Percentiles rank a stretch among this genome's conserved stretches.
phyloP scores from a whole-genome alignment of 2,797 vertebrate genomes.

The Staurois parvus region DNA sequence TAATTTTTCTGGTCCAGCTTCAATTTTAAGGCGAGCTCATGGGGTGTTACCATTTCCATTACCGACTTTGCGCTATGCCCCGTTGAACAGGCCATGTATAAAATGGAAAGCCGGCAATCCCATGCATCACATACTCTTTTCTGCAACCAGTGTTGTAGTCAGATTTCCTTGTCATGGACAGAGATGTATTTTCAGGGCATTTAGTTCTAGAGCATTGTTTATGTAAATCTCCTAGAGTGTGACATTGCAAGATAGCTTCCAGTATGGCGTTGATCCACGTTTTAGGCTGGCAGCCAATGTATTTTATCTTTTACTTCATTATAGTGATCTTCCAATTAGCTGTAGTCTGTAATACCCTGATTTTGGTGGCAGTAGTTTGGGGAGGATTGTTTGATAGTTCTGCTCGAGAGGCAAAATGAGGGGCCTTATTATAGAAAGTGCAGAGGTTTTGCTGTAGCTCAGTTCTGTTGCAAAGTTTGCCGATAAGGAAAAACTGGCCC shows the following conservation, averaged over 20 bases:
- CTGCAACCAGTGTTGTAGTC: conserved; percentile 83
- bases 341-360: conserved; percentile 96
- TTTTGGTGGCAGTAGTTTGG: conserved; percentile 92
- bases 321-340: conserved; percentile 99
- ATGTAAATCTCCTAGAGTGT: conserved; percentile 99
- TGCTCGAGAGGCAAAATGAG: conserved; percentile 99
- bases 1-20: not conserved
- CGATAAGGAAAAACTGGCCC: conserved; percentile 99
- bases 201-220: conserved; percentile 96
- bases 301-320: conserved; percentile 99
- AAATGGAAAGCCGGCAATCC: conserved; percentile 46
- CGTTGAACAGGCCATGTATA: conserved; percentile 22
- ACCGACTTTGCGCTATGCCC: conserved; percentile 1
- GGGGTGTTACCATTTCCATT: not conserved
- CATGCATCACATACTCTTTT: conserved; percentile 67
- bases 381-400: conserved; percentile 97
- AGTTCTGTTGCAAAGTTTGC: conserved; percentile 99
- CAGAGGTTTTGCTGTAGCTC: conserved; percentile 93
- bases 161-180: conserved; percentile 90
- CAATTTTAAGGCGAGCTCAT: not conserved
- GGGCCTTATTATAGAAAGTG: conserved; percentile 97
- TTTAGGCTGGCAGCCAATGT: conserved; percentile 99
- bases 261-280: conserved; percentile 97
- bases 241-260: conserved; percentile 99
- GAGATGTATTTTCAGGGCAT: conserved; percentile 92